Conservation (phyloP, 1,140 invertebrate species). For the Scaptomyza pallida region DNA sequence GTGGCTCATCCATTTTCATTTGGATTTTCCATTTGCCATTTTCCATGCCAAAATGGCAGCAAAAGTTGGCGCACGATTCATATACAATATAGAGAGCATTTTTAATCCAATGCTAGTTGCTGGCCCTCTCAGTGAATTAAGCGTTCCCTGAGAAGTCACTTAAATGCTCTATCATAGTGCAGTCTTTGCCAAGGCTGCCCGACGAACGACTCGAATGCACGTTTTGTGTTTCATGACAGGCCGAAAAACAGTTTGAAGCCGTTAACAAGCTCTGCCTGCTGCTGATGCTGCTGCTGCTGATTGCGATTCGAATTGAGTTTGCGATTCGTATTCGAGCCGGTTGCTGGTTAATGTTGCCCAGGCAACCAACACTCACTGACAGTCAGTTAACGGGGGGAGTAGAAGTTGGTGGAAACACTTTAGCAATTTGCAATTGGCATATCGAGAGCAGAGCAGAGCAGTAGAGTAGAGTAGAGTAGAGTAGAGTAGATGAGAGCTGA, state of each 20-base stretch:
- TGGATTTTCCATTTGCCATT: conserved; percentile 5
- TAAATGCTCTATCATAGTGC: conserved; percentile 24
- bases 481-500: neutral
- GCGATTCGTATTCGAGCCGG: conserved; percentile 5
- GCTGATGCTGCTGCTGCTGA: conserved; percentile 14
- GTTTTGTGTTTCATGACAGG: conserved; percentile 1
- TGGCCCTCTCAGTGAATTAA: conserved; percentile 17
- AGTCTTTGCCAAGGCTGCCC: neutral
- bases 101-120: conserved; percentile 52
- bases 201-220: neutral
- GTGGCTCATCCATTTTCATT: conserved; percentile 32
- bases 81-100: conserved; percentile 42
- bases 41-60: neutral
- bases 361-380: conserved; percentile 59
- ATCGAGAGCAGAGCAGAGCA: conserved; percentile 58
- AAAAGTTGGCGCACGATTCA: conserved; percentile 5
- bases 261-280: conserved; percentile 37
- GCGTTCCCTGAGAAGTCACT: conserved; percentile 40
- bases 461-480: neutral
- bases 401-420: conserved; percentile 41
- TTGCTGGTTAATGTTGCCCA: conserved; percentile 55
- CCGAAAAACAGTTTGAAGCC: conserved; percentile 27
- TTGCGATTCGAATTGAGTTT: conserved; percentile 18
- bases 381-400: neutral
- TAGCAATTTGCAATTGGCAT: conserved; percentile 76